Evolutionary conservation across 2,113 vertebrate species (phyloP), one percentile per base, ranked within the genome.

Genomic region (Bostrychus sinensis): DNA sequence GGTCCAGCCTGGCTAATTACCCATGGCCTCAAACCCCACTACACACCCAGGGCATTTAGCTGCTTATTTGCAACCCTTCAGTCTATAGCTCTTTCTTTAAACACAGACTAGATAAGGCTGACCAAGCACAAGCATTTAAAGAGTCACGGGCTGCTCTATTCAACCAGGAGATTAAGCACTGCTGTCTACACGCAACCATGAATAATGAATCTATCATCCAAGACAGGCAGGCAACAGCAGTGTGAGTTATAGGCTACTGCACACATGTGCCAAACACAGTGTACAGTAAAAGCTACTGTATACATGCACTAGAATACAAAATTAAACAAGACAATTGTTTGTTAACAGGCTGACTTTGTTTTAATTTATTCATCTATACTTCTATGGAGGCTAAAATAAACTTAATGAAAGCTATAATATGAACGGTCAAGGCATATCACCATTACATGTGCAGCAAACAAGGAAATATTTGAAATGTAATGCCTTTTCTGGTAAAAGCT

Each of bases 1-100:
- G 86, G 88, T 91, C 90, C 60, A 50, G 86, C 89, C 88, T 70
- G 83, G 79, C 89, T 95, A 94, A 96, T 95, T 94, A 92, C 87
- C 77, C 86, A 65, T 81, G 89, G 89, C 83, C 90, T 77, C 79
- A 61, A 78, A 78, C 53, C 48, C 75, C 57, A 69, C 16, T 7
- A 56, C 16, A 3, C 61, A 25, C 54, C 59, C 22, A 2, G 45
- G 37, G 68, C 16, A 10, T 77, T 70, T 67, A 77, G 78, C 69
- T 79, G 70, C 75, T 66, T 56, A 23, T 51, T 73, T 75, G 66
- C 77, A 62, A 77, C 64, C 77, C 61, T 34, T 48, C 81, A 72
- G 75, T 48, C 67, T 70, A 19, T 51, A 26, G 54, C 66, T 56
- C 32, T 9, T 57, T 71, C 75, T 67, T 56, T 10, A n/a, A 63